These are phyloP conservation scores for Thecophora atra DNA, from an alignment of 2,888 invertebrate genomes.

Conservation along the genomic window DNA sequence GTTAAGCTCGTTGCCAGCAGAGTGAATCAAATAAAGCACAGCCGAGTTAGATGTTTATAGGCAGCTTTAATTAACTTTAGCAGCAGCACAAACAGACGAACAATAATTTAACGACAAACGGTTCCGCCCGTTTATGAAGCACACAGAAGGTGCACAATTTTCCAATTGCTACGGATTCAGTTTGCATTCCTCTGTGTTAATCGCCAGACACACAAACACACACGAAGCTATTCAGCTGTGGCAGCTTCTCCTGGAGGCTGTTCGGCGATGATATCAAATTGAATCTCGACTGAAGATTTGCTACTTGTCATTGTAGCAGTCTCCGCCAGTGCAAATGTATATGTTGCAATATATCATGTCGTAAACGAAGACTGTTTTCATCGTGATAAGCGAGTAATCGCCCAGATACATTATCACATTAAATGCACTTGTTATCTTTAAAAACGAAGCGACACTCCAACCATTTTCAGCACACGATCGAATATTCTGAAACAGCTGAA, in stretches of 20 bases:
- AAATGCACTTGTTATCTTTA: no score
- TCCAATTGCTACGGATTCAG: slow-evolving; percentile 54
- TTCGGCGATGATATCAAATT: not conserved
- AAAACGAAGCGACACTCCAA: no score
- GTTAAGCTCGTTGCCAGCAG: no score
- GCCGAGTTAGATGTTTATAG: no score
- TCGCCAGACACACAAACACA: slow-evolving; percentile 3
- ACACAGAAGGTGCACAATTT: slow-evolving; percentile 45
- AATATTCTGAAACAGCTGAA: no score
- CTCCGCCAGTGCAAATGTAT: not conserved
- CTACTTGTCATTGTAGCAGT: not conserved
- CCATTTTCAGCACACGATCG: no score
- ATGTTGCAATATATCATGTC: not conserved
- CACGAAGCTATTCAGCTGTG: not conserved
- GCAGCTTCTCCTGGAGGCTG: not conserved
- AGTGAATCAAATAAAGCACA: no score
- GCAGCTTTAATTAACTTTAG: no score
- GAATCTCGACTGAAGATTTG: not conserved
- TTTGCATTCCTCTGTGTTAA: slow-evolving; percentile 47
- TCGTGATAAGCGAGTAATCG: slow-evolving; percentile 4
- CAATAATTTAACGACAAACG: no score
- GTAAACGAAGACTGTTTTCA: not conserved
- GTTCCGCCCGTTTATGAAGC: slow-evolving; percentile 34
- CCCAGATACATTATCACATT: not conserved
- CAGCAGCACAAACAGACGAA: no score